Evolutionary conservation across 2,113 vertebrate genomes (phyloP).

Genomic region (Suncus etruscus): DNA sequence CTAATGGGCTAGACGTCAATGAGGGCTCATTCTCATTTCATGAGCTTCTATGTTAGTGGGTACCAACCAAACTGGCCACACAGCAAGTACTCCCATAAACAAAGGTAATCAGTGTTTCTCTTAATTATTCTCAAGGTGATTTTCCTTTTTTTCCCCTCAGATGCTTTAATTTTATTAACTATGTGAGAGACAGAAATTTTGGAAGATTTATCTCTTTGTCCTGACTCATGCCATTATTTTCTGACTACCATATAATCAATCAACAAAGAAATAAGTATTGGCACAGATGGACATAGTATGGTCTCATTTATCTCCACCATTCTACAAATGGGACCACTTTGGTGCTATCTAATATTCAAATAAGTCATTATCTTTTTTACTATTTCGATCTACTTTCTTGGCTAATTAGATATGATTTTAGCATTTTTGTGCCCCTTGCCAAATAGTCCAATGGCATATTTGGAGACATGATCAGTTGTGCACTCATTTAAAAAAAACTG

Average conservation of each 20-base stretch:
- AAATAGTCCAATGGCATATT: conserved; percentile 5
- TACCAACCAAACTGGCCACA: no score
- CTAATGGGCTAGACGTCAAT: background rate
- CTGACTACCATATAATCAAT: conserved; percentile 29
- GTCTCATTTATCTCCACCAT: background rate
- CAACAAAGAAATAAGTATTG: conserved; percentile 49
- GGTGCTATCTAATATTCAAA: background rate
- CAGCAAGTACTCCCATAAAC: background rate
- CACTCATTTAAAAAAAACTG: background rate
- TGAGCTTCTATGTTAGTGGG: no score
- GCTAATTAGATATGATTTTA: conserved; percentile 33
- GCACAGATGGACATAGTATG: background rate
- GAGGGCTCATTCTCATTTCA: background rate
- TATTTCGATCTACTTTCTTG: conserved; percentile 52
- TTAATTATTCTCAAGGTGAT: background rate
- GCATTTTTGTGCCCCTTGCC: conserved; percentile 47
- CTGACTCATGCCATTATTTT: conserved; percentile 46
- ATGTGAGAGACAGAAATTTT: background rate
- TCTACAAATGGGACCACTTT: background rate
- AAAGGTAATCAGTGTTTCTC: background rate
- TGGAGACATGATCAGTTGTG: background rate
- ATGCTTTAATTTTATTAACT: conserved; percentile 39
- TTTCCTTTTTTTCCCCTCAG: background rate
- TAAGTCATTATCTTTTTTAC: background rate
- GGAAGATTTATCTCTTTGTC: conserved; percentile 46